Percentiles rank a stretch among this genome's conserved stretches.
phyloP scores from a whole-genome alignment of 2,113 vertebrate genomes.

The Microtus ochrogaster region DNA sequence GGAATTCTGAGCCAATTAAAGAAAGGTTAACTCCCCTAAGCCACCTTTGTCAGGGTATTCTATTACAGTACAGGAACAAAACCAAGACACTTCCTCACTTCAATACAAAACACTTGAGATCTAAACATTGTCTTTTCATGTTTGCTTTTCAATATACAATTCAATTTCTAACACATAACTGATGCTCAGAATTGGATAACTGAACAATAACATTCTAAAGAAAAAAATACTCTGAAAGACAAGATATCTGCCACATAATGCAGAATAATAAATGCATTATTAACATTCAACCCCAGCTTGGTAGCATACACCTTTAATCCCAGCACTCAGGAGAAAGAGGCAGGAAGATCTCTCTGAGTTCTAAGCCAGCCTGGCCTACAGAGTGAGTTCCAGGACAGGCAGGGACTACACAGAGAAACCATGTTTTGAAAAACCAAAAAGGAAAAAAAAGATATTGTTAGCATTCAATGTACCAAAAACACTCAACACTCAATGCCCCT shows the following conservation, averaged over 20 bases:
- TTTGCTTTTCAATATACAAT: background rate
- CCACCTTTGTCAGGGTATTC: too few species aligned
- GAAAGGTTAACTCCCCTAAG: background rate
- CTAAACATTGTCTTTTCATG: background rate
- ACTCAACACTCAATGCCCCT: background rate
- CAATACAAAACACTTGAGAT: background rate
- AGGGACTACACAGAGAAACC: background rate
- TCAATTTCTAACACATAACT: background rate
- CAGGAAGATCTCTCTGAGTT: background rate
- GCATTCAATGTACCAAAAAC: background rate
- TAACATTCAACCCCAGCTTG: background rate
- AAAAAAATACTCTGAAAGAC: constrained; percentile 27
- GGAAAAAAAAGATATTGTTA: background rate
- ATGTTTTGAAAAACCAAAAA: background rate
- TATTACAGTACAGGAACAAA: background rate
- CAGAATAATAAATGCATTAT: background rate
- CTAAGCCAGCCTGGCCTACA: too few species aligned
- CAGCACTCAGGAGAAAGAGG: background rate
- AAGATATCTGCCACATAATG: background rate
- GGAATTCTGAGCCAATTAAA: background rate
- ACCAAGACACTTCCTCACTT: background rate
- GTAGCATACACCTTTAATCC: background rate
- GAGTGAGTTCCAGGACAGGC: too few species aligned
- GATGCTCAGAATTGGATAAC: background rate
- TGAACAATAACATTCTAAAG: constrained; percentile 21